phyloP scores from a whole-genome alignment of 2,888 invertebrate genomes.

The Coenonympha glycerion region DNA sequence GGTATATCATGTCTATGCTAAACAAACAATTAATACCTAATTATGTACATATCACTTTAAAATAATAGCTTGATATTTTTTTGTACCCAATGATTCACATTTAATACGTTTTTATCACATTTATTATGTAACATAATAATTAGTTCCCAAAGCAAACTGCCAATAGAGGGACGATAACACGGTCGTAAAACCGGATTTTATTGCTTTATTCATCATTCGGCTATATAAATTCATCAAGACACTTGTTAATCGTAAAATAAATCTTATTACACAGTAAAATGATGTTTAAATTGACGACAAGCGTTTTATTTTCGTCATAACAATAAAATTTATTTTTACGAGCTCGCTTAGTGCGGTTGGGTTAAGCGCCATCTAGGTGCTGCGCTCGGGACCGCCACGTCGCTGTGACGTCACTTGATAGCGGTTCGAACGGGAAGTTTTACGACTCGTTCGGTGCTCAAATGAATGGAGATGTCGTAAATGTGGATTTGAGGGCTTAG shows the following conservation, averaged over 20 bases:
- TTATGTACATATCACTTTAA: slow-evolving; percentile 12
- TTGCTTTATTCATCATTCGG: slow-evolving; percentile 72
- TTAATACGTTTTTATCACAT: slow-evolving; percentile 28
- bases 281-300: slow-evolving; percentile 76
- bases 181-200: slow-evolving; percentile 68
- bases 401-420: slow-evolving; percentile 51
- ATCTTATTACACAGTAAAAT: slow-evolving; percentile 75
- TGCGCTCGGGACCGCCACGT: slow-evolving; percentile 43
- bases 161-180: slow-evolving; percentile 68
- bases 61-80: slow-evolving; percentile 20
- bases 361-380: slow-evolving; percentile 62
- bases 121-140: slow-evolving; percentile 42
- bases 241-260: slow-evolving; percentile 76
- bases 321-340: slow-evolving; percentile 77
- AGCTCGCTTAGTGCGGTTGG: slow-evolving; percentile 47
- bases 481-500: slow-evolving; percentile 43
- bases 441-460: slow-evolving; percentile 53
- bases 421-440: slow-evolving; percentile 40
- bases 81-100: slow-evolving; percentile 26
- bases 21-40: slow-evolving; percentile 7
- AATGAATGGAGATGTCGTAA: slow-evolving; percentile 61
- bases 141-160: slow-evolving; percentile 44
- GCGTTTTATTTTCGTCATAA: slow-evolving; percentile 77
- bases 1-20: slow-evolving; percentile 10
- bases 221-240: slow-evolving; percentile 74